Percentiles rank a stretch among this genome's conserved stretches.
Evolutionary conservation across 2,888 invertebrate species (phyloP).

Genomic region (Physocephala rufipes): DNA sequence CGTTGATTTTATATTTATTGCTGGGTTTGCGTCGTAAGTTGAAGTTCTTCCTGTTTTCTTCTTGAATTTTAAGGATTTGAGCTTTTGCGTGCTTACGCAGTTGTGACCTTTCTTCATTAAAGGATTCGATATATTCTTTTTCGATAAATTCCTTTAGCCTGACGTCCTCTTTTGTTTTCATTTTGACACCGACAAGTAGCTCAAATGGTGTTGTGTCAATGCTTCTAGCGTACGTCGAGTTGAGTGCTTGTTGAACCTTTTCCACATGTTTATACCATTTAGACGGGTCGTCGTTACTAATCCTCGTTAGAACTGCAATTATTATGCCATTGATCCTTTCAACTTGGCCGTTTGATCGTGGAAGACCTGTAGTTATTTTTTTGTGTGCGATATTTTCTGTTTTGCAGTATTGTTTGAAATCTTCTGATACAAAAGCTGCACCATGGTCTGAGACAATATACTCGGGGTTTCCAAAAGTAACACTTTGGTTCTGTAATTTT

Average conservation of each 20-base stretch:
- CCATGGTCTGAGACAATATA: slow-evolving; percentile 58
- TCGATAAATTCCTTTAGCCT: slow-evolving; percentile 36
- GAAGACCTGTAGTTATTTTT: slow-evolving; percentile 40
- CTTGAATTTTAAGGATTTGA: slow-evolving; percentile 40
- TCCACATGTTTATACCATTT: slow-evolving; percentile 27
- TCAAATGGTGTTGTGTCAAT: slow-evolving; percentile 39
- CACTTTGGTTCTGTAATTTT: slow-evolving; percentile 52
- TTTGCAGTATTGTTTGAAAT: slow-evolving; percentile 56
- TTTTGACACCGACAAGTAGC: slow-evolving; percentile 38
- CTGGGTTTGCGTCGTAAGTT: slow-evolving; percentile 10
- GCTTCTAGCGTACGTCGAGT: slow-evolving; percentile 30
- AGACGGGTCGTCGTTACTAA: slow-evolving; percentile 38
- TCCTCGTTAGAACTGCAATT: slow-evolving; percentile 32
- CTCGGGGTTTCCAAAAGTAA: slow-evolving; percentile 58
- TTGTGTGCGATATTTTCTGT: slow-evolving; percentile 46
- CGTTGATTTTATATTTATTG: not conserved
- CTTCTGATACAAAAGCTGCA: slow-evolving; percentile 49
- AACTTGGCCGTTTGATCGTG: slow-evolving; percentile 39
- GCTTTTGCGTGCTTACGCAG: slow-evolving; percentile 38
- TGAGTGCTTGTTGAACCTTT: slow-evolving; percentile 23
- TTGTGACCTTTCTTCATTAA: slow-evolving; percentile 29
- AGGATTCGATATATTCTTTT: slow-evolving; percentile 28
- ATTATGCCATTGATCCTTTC: slow-evolving; percentile 40
- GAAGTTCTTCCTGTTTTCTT: not conserved
- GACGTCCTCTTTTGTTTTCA: slow-evolving; percentile 36